Evolutionary conservation across 64 coral and sea anemone species (phyloP).

Genomic region (Montipora capricornis): DNA sequence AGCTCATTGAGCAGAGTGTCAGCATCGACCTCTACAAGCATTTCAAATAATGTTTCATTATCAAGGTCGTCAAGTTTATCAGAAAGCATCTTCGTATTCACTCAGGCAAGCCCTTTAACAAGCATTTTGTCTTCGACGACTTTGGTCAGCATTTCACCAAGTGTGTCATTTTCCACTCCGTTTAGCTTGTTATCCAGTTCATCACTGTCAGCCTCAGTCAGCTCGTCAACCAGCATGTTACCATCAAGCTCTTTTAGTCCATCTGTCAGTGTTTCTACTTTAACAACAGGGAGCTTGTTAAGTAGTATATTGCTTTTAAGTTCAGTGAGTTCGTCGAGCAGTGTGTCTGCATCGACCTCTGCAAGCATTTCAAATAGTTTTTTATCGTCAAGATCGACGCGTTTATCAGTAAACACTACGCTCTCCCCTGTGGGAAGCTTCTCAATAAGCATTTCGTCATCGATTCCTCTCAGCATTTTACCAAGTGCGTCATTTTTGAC

Average conservation of each 20-base stretch:
- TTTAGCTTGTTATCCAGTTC: too few relatives aligned
- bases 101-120: neutral
- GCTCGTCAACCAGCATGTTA: neutral
- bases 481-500: neutral
- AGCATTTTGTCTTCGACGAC: neutral
- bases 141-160: neutral
- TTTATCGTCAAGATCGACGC: neutral
- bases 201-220: neutral
- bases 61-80: too few relatives aligned
- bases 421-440: neutral
- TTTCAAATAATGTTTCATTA: too few relatives aligned
- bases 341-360: neutral
- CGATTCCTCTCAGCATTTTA: neutral
- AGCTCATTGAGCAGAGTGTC: too few relatives aligned
- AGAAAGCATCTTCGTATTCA: too few relatives aligned
- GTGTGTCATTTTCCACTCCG: neutral
- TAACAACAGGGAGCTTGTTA: neutral
- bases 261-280: neutral
- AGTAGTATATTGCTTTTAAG: neutral
- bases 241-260: neutral
- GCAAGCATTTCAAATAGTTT: neutral
- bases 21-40: too few relatives aligned
- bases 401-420: neutral
- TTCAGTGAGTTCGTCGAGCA: neutral
- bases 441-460: neutral